A percentile compares a stretch with the other conserved stretches of the same genome.
Evolutionary conservation across 2,113 vertebrate genomes (phyloP).

Genomic region (Catharus bicknelli): DNA sequence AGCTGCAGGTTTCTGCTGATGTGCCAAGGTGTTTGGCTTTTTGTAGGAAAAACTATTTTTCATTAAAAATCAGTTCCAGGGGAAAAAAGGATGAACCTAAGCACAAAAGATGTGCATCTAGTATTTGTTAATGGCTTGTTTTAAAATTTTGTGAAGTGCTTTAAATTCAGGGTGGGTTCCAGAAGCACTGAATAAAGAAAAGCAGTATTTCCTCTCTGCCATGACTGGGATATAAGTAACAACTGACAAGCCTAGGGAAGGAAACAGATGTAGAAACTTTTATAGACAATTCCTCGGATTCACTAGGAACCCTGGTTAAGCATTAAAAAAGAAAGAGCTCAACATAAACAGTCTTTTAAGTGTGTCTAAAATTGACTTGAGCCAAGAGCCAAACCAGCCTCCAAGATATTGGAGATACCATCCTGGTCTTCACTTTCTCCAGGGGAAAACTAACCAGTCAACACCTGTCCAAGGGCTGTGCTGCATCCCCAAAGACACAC

Average conservation of each 20-base stretch:
- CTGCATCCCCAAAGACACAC: slow-evolving; percentile 31
- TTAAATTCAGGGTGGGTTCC: background rate
- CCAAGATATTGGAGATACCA: background rate
- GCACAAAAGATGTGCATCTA: background rate
- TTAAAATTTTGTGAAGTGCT: slow-evolving; percentile 13
- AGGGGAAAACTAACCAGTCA: background rate
- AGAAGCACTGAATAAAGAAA: background rate
- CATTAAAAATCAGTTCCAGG: background rate
- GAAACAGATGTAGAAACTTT: slow-evolving; percentile 65
- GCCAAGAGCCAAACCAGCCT: slow-evolving; percentile 6
- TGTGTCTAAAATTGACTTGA: background rate
- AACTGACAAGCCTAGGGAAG: slow-evolving; percentile 49
- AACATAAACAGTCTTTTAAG: background rate
- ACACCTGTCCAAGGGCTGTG: slow-evolving; percentile 43
- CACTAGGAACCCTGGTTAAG: slow-evolving; percentile 20
- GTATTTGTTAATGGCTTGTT: slow-evolving; percentile 7
- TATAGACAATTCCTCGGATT: slow-evolving; percentile 15
- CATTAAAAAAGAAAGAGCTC: background rate
- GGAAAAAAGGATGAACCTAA: background rate
- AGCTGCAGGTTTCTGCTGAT: background rate
- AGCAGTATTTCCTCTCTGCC: background rate
- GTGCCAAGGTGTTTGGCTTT: background rate
- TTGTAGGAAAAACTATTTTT: background rate
- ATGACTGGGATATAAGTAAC: slow-evolving; percentile 9
- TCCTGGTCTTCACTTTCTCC: background rate